phyloP scores from a whole-genome alignment of 2,113 vertebrate species.

The Pseudopodoces humilis region DNA sequence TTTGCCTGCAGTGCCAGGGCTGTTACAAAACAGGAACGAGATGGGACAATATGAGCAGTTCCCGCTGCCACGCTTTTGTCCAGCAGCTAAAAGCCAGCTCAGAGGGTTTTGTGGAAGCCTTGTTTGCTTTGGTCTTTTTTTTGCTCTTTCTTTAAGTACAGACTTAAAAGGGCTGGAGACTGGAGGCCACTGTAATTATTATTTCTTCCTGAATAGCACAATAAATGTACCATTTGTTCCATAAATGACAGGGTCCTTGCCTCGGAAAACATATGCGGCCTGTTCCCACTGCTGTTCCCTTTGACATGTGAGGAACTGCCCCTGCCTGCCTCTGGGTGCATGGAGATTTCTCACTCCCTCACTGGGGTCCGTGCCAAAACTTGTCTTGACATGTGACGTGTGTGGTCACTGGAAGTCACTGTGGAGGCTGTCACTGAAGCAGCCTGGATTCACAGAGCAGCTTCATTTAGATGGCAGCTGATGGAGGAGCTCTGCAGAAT shows the following conservation, averaged over 20 bases:
- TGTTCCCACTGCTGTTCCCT: background rate
- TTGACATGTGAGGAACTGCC: background rate
- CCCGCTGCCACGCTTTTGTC: background rate
- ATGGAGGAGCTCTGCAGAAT: background rate
- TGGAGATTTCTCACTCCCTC: background rate
- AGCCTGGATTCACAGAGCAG: background rate
- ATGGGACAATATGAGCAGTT: background rate
- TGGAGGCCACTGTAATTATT: slow-evolving; percentile 35
- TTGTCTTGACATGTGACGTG: rapidly evolving
- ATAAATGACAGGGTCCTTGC: slow-evolving; percentile 12
- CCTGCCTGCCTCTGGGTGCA: background rate
- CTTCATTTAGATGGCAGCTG: background rate
- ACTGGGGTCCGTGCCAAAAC: background rate
- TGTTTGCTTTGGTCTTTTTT: slow-evolving; percentile 21
- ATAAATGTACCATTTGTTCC: slow-evolving; percentile 17
- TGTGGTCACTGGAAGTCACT: background rate
- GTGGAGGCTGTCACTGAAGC: background rate
- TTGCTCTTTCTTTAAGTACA: background rate
- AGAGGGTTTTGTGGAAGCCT: background rate
- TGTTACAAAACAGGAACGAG: background rate
- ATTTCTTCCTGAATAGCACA: slow-evolving; percentile 6
- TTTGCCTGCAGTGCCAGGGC: background rate
- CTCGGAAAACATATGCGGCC: background rate
- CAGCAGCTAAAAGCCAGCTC: slow-evolving; percentile 19
- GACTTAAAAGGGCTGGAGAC: background rate